Evolutionary conservation across 2,888 invertebrate species (phyloP).

Genomic region (Eumerus sabulonum): DNA sequence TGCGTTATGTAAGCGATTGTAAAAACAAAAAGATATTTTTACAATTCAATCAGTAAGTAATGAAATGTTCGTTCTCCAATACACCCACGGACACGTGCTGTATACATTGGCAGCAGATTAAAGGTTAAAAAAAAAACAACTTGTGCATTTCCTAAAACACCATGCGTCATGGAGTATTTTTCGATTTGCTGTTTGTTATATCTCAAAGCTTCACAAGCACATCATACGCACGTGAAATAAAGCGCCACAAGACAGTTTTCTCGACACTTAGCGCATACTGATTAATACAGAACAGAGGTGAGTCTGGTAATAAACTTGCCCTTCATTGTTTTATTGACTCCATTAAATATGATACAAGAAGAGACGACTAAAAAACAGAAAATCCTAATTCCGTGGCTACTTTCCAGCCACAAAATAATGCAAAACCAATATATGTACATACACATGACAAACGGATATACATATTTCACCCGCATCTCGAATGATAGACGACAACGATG

Average conservation of each 20-base stretch:
- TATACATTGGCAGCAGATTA: constrained; percentile 29
- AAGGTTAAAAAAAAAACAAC: constrained; percentile 26
- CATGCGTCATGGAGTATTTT: constrained; percentile 41
- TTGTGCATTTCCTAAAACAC: constrained; percentile 58
- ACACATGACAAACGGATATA: neutral
- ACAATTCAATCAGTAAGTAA: no score
- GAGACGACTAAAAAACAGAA: no score
- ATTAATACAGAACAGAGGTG: no score
- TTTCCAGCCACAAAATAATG: neutral
- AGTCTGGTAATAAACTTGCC: neutral
- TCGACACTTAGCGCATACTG: no score
- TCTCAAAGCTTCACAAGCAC: neutral
- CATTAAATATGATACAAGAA: neutral
- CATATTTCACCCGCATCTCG: no score
- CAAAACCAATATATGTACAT: neutral
- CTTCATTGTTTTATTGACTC: neutral
- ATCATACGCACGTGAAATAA: no score
- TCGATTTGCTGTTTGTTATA: constrained; percentile 14
- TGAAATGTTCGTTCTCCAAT: no score
- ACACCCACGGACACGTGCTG: neutral
- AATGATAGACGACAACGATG: neutral
- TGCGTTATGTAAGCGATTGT: no score
- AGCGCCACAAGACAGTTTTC: no score
- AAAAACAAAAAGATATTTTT: no score
- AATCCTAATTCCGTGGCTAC: constrained; percentile 2